Evolutionary conservation across 2,113 vertebrate genomes (phyloP).

Genomic region (Hystrix cristata): DNA sequence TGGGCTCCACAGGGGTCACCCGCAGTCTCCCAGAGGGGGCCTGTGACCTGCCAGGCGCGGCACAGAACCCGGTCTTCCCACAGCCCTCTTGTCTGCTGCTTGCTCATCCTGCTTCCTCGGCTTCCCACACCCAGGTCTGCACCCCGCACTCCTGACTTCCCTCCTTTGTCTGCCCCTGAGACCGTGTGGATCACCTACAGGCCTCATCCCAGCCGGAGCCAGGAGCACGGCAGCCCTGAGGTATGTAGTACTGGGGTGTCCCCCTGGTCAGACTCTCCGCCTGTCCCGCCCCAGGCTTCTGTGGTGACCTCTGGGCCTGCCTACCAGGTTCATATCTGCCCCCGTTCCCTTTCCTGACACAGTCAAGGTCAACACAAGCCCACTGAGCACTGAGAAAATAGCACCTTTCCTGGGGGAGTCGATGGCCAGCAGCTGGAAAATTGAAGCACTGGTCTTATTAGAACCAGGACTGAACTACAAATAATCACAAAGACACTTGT

Average conservation of each 20-base stretch:
- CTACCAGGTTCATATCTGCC: not conserved
- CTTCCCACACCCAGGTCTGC: constrained; percentile 46
- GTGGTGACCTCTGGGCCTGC: not conserved
- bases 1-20: not conserved
- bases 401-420: not conserved
- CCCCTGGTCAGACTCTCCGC: not conserved
- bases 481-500: not conserved
- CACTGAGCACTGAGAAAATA: not conserved
- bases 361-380: not conserved
- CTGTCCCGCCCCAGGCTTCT: not conserved
- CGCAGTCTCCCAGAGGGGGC: not conserved
- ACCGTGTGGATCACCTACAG: constrained; percentile 67
- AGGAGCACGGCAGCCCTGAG: constrained; percentile 47
- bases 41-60: not conserved
- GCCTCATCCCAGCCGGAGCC: constrained; percentile 53
- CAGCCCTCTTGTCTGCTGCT: not conserved
- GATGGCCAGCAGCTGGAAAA: not conserved
- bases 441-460: not conserved
- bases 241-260: not conserved
- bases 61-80: not conserved
- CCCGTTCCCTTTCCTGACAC: not conserved
- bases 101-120: not conserved
- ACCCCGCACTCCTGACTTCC: not conserved
- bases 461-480: not conserved
- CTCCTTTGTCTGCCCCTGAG: constrained; percentile 29